Evolutionary conservation across 2,797 vertebrate genomes (phyloP).

Genomic region (Molossus alvarezi): DNA sequence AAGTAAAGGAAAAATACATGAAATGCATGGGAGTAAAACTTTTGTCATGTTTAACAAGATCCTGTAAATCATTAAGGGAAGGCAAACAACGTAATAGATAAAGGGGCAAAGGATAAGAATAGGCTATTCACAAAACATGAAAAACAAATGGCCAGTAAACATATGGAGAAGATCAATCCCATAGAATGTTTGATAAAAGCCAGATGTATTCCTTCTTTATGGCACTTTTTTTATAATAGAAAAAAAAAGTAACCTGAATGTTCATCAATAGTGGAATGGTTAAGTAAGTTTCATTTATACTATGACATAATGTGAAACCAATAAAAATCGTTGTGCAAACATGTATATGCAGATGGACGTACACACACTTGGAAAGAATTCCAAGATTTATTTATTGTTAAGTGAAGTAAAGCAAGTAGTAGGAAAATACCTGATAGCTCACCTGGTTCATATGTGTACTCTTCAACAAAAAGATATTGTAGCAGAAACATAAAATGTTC

Average conservation of each 20-base stretch:
- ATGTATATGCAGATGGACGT: neutral
- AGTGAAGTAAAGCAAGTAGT: neutral
- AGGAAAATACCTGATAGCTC: neutral
- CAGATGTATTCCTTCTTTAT: neutral
- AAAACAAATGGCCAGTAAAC: neutral
- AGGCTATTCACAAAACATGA: conserved; percentile 10
- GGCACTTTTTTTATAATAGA: conserved; percentile 1
- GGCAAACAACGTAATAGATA: neutral
- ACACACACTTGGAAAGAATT: neutral
- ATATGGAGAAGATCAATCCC: neutral
- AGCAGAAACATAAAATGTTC: neutral
- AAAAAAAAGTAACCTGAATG: neutral
- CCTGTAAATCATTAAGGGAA: conserved; percentile 36
- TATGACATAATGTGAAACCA: neutral
- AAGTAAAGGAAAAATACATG: conserved; percentile 11
- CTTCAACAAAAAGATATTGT: neutral
- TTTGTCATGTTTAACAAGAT: conserved; percentile 1
- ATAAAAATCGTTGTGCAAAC: neutral
- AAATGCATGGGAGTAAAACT: neutral
- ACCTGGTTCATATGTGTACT: neutral
- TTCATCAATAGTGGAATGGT: neutral
- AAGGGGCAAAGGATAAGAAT: neutral
- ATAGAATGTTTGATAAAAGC: neutral
- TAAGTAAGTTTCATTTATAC: conserved; percentile 12
- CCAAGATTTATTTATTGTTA: neutral